Evolutionary conservation across 2,888 invertebrate genomes (phyloP), one percentile per base, ranked within the genome.

Genomic region (Fragum sueziense): DNA sequence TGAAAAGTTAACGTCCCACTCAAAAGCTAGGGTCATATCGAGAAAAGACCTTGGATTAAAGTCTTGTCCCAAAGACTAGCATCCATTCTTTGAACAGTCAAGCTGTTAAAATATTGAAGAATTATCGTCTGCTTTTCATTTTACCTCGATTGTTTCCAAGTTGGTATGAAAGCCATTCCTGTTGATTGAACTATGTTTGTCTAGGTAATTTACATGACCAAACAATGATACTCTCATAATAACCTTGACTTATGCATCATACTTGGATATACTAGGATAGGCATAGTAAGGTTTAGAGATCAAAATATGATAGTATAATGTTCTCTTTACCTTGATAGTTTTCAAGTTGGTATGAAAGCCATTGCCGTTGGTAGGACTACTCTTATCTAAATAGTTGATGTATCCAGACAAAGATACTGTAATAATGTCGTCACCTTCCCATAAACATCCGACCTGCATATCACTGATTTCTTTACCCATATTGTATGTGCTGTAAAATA

Each of bases 161-260:
- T 59, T 59, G 7, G 59, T 41, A 25, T 54, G 65, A 20, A 65
- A n/a, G 20, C 65, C 65, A 33, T 2, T 41, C 7, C 41, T 20
- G 20, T 61, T 33, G 7, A 95, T 94, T 0, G 98, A 97, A 94
- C 97, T 96, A 86, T 97, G 96, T 11, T 96, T 95, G 93, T 99
- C 97, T 88, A 99, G 94, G 93, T 98, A 99, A 94, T 96, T 98
- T 91, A 99, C 97, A 91, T 97, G 97, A 0, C 99, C 99, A 85
- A 97, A 97, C n/a, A 99, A 94, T 0, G 98, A 98, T 2, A 99
- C 97, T n/a, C n/a, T n/a, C n/a, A n/a, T n/a, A n/a, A n/a, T n/a
- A n/a, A n/a, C n/a, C n/a, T n/a, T n/a, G n/a, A n/a, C n/a, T n/a
- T n/a, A n/a, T n/a, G n/a, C n/a, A n/a, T n/a, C n/a, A n/a, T n/a